Percentiles rank a stretch among this genome's conserved stretches.
These are phyloP conservation scores for Amphipyra berbera DNA, from an alignment of 2,888 invertebrate species.

Conservation along the genomic window DNA sequence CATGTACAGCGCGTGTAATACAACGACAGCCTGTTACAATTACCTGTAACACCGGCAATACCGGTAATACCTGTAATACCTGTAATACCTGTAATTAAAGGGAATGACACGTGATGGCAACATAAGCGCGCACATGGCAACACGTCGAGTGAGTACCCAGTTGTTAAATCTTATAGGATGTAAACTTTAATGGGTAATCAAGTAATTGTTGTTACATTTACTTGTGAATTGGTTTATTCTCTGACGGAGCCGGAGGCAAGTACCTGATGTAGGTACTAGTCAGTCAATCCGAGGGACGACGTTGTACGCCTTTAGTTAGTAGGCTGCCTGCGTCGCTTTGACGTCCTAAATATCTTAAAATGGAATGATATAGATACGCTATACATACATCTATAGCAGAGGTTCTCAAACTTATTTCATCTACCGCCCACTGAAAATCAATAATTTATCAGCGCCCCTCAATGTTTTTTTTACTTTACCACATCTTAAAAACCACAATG, in stretches of 20 bases:
- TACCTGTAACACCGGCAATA: conserved; percentile 1
- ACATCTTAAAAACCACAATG: too few species aligned
- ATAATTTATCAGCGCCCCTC: too few species aligned
- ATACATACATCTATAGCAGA: too few species aligned
- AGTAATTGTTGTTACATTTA: neutral
- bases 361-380: too few species aligned
- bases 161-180: conserved; percentile 19
- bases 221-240: neutral
- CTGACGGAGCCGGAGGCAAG: neutral
- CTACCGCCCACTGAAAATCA: too few species aligned
- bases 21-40: neutral
- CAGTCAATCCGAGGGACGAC: too few species aligned
- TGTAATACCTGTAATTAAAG: conserved; percentile 15
- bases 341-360: too few species aligned
- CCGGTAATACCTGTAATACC: conserved; percentile 2
- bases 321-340: too few species aligned
- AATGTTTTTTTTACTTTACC: too few species aligned
- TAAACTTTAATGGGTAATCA: conserved; percentile 14
- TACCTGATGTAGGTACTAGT: too few species aligned
- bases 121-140: conserved; percentile 8
- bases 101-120: conserved; percentile 13
- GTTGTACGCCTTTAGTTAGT: too few species aligned
- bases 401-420: too few species aligned
- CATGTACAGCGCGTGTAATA: neutral
- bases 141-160: neutral